Evolutionary conservation across 1,140 invertebrate genomes (phyloP), one percentile per base, ranked within the genome.

Genomic region (Drosophila obscura): DNA sequence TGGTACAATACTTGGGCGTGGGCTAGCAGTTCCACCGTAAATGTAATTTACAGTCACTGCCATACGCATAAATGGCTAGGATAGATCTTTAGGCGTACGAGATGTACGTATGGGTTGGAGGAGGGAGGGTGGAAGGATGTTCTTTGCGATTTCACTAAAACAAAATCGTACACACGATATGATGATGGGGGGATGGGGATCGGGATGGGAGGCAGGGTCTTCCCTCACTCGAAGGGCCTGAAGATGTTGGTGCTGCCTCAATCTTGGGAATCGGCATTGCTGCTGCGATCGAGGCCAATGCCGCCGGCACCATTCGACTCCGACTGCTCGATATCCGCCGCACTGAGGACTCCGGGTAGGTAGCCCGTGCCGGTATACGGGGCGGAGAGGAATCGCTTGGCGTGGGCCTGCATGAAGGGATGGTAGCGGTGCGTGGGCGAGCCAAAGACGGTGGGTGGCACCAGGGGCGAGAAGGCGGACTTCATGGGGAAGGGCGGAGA

Each of bases 321-420:
- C 5, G 91, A 90, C 55, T 92, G 91, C 43, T 92, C 91, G 11
- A 87, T 72, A 24, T 91, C 89, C 11, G 96, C 95, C 65, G 95
- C 92, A 59, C 74, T 87, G 51, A 97, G 95, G 1, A 97, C 95
- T 0, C 96, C 96, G 0, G 96, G 95, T 55, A 97, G 91, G 87
- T 96, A 96, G 0, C 96, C 96, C 0, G 96, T 96, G 2, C 96
- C 96, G 26, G 95, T 94, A 83, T 96, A 97, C 0, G 95, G 96
- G 0, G 96, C 95, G 0, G 96, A 94, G 0, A 97, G 92, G 85
- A 97, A 96, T 57, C 96, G 93, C 74, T 95, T 92, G 7, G 94
- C 94, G 24, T 94, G 93, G 43, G 93, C 92, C 92, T 90, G 92
- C 91, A 90, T 92, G 67, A 84, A 92, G 39, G 90, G 90, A 61